Evolutionary conservation across 1,140 invertebrate species (phyloP).

Genomic region (Magallana angulata): DNA sequence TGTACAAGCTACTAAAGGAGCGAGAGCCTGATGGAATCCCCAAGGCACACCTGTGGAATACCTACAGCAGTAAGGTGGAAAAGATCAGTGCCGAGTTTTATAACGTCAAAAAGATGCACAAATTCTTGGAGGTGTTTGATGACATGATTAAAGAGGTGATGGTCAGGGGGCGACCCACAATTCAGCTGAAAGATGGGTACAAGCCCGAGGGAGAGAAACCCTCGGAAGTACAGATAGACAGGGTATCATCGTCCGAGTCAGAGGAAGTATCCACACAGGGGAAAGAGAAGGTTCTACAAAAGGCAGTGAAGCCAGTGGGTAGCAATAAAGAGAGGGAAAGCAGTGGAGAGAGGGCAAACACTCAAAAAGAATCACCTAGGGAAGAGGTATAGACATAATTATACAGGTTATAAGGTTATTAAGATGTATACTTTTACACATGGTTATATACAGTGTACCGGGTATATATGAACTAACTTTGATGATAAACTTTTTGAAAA

Average conservation of each 20-base stretch:
- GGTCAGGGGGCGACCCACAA: conserved; percentile 17
- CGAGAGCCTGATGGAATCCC: conserved; percentile 43
- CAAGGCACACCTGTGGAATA: conserved; percentile 51
- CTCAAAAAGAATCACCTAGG: neutral
- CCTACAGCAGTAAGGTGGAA: neutral
- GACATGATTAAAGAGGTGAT: conserved; percentile 45
- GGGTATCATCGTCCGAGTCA: conserved; percentile 35
- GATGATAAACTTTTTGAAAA: too few species aligned
- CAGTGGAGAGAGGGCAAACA: neutral
- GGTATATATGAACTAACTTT: too few species aligned
- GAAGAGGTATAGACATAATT: neutral
- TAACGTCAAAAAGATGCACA: conserved; percentile 45
- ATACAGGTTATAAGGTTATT: too few species aligned
- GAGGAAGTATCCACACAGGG: too few species aligned
- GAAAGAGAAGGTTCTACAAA: neutral
- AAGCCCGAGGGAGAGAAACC: neutral
- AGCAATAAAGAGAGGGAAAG: neutral
- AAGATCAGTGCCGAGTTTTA: conserved; percentile 40
- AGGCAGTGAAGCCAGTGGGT: too few species aligned
- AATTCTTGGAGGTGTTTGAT: conserved; percentile 35
- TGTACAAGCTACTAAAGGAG: conserved; percentile 46
- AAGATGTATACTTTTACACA: too few species aligned
- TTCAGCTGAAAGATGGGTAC: conserved; percentile 26
- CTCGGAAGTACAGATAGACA: conserved; percentile 39
- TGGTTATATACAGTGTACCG: too few species aligned